A percentile compares a stretch with the other conserved stretches of the same genome.
Evolutionary conservation across 2,888 invertebrate species (phyloP).

Genomic region (Dione vanillae): DNA sequence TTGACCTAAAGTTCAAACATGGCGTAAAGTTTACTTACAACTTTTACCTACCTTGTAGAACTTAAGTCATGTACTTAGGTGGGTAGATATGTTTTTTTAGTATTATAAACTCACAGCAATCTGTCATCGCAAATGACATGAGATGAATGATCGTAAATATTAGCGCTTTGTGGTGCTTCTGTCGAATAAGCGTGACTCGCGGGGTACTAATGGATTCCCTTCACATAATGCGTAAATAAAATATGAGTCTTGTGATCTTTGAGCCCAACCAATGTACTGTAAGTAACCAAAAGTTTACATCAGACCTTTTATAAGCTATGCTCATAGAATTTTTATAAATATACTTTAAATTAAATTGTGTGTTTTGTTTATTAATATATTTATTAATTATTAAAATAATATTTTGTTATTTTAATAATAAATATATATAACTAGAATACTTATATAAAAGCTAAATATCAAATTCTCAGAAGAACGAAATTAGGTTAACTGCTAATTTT

Average conservation of each 20-base stretch:
- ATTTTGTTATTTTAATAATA: no score
- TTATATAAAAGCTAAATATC: neutral
- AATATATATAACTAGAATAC: neutral
- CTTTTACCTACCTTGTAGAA: slow-evolving; percentile 45
- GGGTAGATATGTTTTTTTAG: slow-evolving; percentile 49
- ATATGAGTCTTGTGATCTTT: slow-evolving; percentile 41
- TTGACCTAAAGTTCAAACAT: slow-evolving; percentile 59
- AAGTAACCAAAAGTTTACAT: slow-evolving; percentile 25
- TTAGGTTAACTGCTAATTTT: slow-evolving; percentile 13
- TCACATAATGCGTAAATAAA: slow-evolving; percentile 50
- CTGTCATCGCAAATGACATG: slow-evolving; percentile 65
- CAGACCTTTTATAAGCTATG: slow-evolving; percentile 10
- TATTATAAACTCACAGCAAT: slow-evolving; percentile 52
- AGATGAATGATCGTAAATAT: slow-evolving; percentile 75
- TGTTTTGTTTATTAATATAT: no score
- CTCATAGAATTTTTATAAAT: no score
- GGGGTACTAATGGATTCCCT: slow-evolving; percentile 57
- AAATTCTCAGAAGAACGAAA: slow-evolving; percentile 1
- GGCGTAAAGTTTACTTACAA: slow-evolving; percentile 40
- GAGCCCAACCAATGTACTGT: slow-evolving; percentile 7
- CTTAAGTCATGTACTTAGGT: slow-evolving; percentile 55
- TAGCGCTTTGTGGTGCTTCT: slow-evolving; percentile 55
- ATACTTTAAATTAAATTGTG: no score
- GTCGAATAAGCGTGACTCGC: slow-evolving; percentile 57
- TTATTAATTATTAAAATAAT: no score